Conservation (phyloP, 2,113 vertebrate species). For the Vanacampus margaritifer region DNA sequence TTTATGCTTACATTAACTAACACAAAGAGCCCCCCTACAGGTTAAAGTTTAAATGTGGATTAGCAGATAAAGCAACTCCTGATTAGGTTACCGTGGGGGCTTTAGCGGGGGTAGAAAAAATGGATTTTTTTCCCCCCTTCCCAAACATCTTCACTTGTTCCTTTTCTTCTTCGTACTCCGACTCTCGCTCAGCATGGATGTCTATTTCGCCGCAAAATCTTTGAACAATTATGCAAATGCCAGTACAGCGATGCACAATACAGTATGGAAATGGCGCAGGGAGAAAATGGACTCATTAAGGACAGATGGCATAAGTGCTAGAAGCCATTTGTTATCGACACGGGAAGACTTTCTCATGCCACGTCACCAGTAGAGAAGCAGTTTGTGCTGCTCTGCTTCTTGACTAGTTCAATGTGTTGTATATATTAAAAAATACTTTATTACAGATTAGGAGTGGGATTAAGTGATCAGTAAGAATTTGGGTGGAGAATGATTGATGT, state of each 20-base stretch:
- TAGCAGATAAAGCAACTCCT: constrained; percentile 94
- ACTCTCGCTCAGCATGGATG: constrained; percentile 83
- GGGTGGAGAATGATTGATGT: background rate
- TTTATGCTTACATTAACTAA: constrained; percentile 96
- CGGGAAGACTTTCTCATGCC: constrained; percentile 59
- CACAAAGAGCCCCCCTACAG: constrained; percentile 98
- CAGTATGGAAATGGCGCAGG: constrained; percentile 86
- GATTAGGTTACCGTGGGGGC: constrained; percentile 88
- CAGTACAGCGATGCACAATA: constrained; percentile 86
- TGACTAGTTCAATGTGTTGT: constrained; percentile 60
- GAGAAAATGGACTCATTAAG: constrained; percentile 95
- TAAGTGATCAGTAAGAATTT: constrained; percentile 50
- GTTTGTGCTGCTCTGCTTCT: constrained; percentile 58
- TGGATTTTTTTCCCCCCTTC: constrained; percentile 76
- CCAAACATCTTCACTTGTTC: constrained; percentile 78
- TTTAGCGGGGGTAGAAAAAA: constrained; percentile 70
- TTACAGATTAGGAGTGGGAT: background rate
- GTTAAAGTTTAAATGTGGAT: constrained; percentile 99
- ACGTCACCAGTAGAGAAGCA: constrained; percentile 20
- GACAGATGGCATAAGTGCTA: constrained; percentile 89
- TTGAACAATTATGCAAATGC: constrained; percentile 98
- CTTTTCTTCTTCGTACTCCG: constrained; percentile 49
- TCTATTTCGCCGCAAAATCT: constrained; percentile 94
- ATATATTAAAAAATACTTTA: background rate
- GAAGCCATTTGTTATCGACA: constrained; percentile 77